Evolutionary conservation across 2,888 invertebrate species (phyloP), one percentile per base, ranked within the genome.

Genomic region (Hypselothyrea guttata): DNA sequence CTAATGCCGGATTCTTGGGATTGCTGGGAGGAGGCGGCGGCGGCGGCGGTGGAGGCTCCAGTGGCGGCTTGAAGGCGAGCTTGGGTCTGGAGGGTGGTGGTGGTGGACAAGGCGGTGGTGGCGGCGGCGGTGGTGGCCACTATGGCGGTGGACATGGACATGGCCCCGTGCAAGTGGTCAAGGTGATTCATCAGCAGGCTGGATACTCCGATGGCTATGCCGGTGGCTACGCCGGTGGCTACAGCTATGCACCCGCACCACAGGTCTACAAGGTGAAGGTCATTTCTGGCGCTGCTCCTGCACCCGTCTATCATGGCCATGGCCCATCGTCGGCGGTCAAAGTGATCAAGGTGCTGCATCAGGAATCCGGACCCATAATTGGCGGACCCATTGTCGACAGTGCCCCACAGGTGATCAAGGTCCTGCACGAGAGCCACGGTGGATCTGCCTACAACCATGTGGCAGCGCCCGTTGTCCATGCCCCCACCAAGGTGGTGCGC

Each of bases 1-100:
- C 86, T 47, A 88, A 88, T 51, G 86, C 86, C n/a, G 84, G 86
- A 13, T 75, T 87, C 55, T 63, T 87, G 48, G 77, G 72, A 15
- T 62, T 75, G 15, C 60, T 75, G 4, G 74, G 82, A 0, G 70
- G 68, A 0, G 70, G 68, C 0, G 64, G 76, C 0, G 70, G 75
- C 0, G 67, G 75, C 0, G 54, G 49, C 0, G 56, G 66, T 7
- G 54, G 63, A 7, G 44, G 55, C 45, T 46, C 59, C 11, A 51
- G 58, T n/a, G 58, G 59, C n/a, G 62, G 68, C 15, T 44, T 73
- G 0, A 78, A 75, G 53, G 60, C 59, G 0, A 55, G 70, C 12
- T 16, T 67, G 12, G 59, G 71, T 40, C 11, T 75, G 13, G 70
- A 82, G 11, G 60, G 71, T 1, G 51, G 71, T n/a, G 55, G 56